Evolutionary conservation across 23 tunicate species (phyloP), one percentile per base, ranked within the genome.

Genomic region (Styela plicata): DNA sequence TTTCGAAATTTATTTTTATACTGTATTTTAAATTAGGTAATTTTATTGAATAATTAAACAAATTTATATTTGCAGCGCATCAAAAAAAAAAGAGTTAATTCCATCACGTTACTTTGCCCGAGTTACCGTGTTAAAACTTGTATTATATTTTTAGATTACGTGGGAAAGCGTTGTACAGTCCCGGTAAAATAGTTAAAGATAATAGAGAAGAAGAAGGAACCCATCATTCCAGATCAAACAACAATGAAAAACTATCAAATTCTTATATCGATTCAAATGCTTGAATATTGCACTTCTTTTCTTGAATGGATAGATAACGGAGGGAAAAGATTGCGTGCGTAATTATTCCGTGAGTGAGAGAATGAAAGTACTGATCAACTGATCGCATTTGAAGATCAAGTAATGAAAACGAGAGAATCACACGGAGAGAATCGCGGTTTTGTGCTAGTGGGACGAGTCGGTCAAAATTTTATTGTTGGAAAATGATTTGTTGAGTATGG

Each of bases 181-280:
- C 71, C 31, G 71, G 71, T 25, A 67, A 67, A 67, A 29, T 67
- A 18, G 71, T 67, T 25, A 67, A 29, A 22, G 71, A 67, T 67
- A 22, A 67, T 67, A 19, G 71, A 67, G 22, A 22, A 29, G 31
- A 67, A 67, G 71, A 67, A 19, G 71, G 71, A 67, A 67, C 22
- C 16, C 71, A 19, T 18, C 23, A 67, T 24, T 44, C 57, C 13
- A 44, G 13, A 44, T 5, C 57, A 44, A 44, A 44, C 57, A 44
- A 44, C 57, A 44, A 44, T 13, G 57, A 44, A 44, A 44, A 44
- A 44, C 13, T 44, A 44, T 44, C 57, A 44, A 44, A 44, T 44
- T 44, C 13, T 7, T 44, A 44, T 13, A 44, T 5, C 13, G 57
- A 44, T 44, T 44, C 57, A 44, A 44, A 44, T 13, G 57, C 57